Percentiles rank a stretch among this genome's conserved stretches.
Conservation (phyloP, 2,888 invertebrate species). For the Phymatocera aterrima region DNA sequence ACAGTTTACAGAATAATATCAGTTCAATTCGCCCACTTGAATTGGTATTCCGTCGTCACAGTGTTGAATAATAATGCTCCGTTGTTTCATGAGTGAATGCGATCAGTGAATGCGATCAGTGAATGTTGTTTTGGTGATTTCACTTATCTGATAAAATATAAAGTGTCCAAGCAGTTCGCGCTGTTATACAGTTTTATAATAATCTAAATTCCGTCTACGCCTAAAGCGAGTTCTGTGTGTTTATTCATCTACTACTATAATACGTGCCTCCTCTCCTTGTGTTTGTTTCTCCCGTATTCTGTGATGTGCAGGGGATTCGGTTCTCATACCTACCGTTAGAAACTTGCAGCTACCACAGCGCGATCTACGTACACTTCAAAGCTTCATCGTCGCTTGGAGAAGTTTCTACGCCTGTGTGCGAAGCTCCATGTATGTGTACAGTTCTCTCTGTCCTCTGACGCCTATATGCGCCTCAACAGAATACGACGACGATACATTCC, state of each 20-base stretch:
- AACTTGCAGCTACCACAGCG: conserved; percentile 12
- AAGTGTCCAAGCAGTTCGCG: not conserved
- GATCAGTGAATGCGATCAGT: too few relatives aligned
- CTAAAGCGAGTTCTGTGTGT: not conserved
- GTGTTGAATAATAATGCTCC: not conserved
- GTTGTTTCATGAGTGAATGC: not conserved
- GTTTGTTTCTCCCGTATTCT: not conserved
- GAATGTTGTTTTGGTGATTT: not conserved
- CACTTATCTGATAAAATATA: not conserved
- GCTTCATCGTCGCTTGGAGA: too few relatives aligned
- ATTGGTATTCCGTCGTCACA: not conserved
- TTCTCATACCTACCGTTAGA: not conserved
- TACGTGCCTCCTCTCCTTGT: not conserved
- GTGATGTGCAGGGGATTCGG: not conserved
- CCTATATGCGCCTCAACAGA: too few relatives aligned
- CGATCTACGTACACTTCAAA: not conserved
- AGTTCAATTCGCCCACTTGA: not conserved
- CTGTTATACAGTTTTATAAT: not conserved
- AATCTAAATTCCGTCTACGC: too few relatives aligned
- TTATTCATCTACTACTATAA: not conserved
- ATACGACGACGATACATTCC: too few relatives aligned
- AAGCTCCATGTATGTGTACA: too few relatives aligned
- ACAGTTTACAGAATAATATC: not conserved
- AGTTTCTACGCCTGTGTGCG: not conserved
- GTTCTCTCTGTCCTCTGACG: too few relatives aligned